phyloP scores from a whole-genome alignment of 2,797 vertebrate genomes.

The Gouania willdenowi region DNA sequence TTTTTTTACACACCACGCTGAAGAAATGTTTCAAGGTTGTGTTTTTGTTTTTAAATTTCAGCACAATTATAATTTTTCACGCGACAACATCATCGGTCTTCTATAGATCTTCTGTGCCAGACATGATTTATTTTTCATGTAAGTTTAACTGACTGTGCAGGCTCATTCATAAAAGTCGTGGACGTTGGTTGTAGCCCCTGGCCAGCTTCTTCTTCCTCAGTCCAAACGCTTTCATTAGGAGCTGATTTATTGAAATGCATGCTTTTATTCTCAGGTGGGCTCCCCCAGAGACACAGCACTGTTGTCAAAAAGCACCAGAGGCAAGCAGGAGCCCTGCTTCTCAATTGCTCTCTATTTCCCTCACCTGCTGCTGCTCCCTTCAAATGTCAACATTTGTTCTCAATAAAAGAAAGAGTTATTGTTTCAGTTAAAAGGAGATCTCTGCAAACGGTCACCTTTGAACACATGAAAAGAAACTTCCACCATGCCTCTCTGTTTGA shows the following conservation, averaged over 20 bases:
- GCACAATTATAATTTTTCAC: background rate
- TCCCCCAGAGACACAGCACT: constrained; percentile 62
- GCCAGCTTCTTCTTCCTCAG: constrained; percentile 48
- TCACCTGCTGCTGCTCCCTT: constrained; percentile 57
- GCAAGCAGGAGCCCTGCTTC: constrained; percentile 50
- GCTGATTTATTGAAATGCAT: constrained; percentile 80
- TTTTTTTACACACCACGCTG: background rate
- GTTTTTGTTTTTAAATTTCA: background rate
- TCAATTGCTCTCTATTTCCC: constrained; percentile 54
- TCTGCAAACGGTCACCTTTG: constrained; percentile 75
- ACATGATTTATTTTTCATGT: constrained; percentile 14
- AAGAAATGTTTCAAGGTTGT: no score
- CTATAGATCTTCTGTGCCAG: constrained; percentile 19
- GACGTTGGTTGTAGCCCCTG: constrained; percentile 35
- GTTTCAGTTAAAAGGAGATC: constrained; percentile 75
- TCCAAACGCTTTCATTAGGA: constrained; percentile 71
- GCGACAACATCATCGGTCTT: constrained; percentile 1
- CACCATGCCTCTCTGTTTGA: constrained; percentile 71
- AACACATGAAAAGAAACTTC: constrained; percentile 77
- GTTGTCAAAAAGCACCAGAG: constrained; percentile 76
- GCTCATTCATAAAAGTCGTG: constrained; percentile 20
- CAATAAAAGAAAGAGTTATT: constrained; percentile 86
- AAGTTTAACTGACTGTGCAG: constrained; percentile 9
- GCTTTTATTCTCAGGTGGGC: constrained; percentile 84
- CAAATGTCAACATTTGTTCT: constrained; percentile 92